These are phyloP conservation scores for Semicossyphus pulcher DNA, from an alignment of 2,113 vertebrate genomes.

Conservation along the genomic window DNA sequence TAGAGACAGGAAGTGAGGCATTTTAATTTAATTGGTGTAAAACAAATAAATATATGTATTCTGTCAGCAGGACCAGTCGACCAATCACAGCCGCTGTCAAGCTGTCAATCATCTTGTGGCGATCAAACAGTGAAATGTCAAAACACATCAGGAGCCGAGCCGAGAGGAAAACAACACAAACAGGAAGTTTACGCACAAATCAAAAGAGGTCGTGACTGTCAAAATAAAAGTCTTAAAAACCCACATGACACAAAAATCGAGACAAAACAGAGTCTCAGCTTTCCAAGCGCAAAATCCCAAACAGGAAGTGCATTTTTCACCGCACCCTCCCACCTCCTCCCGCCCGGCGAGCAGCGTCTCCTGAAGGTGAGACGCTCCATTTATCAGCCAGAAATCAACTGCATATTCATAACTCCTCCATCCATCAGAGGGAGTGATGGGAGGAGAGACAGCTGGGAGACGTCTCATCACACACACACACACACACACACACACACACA, in stretches of 20 bases:
- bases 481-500: slow-evolving; percentile 11
- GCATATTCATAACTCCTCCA: slow-evolving; percentile 56
- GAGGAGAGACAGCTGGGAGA: slow-evolving; percentile 12
- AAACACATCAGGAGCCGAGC: slow-evolving; percentile 29
- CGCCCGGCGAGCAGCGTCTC: not conserved
- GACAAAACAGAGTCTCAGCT: too few species aligned
- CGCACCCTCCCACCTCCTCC: not conserved
- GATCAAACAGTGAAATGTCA: slow-evolving; percentile 26
- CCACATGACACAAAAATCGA: not conserved
- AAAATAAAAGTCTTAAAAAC: slow-evolving; percentile 5
- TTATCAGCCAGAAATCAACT: slow-evolving; percentile 48
- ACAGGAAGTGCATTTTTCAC: slow-evolving; percentile 17
- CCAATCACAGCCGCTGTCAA: slow-evolving; percentile 51
- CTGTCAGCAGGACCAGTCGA: slow-evolving; percentile 15
- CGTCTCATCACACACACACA: not conserved
- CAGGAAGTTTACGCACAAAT: not conserved
- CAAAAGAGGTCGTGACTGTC: slow-evolving; percentile 7
- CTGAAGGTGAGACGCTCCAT: slow-evolving; percentile 54
- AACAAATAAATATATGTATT: slow-evolving; percentile 14
- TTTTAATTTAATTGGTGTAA: not conserved
- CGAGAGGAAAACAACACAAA: not conserved
- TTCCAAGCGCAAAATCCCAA: not conserved
- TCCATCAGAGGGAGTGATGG: slow-evolving; percentile 48
- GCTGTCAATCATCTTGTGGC: slow-evolving; percentile 5
- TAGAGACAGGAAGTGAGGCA: too few species aligned